Conservation (phyloP, 2,113 vertebrate genomes). For the Calyptomena viridis region DNA sequence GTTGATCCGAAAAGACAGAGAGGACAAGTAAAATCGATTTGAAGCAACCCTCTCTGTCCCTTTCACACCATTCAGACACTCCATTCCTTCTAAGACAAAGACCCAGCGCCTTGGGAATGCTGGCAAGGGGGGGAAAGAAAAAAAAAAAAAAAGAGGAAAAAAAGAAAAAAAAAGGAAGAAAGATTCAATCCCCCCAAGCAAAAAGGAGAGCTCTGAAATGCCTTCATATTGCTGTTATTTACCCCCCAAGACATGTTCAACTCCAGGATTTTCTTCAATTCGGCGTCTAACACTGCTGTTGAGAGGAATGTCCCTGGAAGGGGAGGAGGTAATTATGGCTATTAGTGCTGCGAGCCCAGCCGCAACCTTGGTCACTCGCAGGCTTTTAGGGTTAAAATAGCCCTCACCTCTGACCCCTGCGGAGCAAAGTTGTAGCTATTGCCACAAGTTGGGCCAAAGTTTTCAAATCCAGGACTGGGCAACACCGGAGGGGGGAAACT, state of each 20-base stretch:
- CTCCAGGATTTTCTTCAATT: slow-evolving; percentile 14
- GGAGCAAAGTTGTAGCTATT: slow-evolving; percentile 61
- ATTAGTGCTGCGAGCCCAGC: slow-evolving; percentile 28
- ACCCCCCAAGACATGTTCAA: slow-evolving; percentile 28
- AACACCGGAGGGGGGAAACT: slow-evolving; percentile 22
- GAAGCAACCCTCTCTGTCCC: slow-evolving; percentile 86
- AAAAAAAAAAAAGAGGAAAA: not conserved
- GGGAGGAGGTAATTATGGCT: slow-evolving; percentile 43
- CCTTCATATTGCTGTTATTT: slow-evolving; percentile 69
- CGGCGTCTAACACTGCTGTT: slow-evolving; percentile 17
- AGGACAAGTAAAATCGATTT: slow-evolving; percentile 88
- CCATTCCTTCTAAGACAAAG: slow-evolving; percentile 85
- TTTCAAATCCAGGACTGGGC: slow-evolving; percentile 64
- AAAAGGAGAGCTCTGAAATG: slow-evolving; percentile 60
- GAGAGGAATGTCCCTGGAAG: slow-evolving; percentile 42
- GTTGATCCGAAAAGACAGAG: slow-evolving; percentile 88
- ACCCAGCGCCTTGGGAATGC: slow-evolving; percentile 80
- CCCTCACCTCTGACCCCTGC: slow-evolving; percentile 79
- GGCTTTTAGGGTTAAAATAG: slow-evolving; percentile 75
- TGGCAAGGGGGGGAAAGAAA: slow-evolving; percentile 8
- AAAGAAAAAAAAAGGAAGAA: not conserved
- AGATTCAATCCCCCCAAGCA: slow-evolving; percentile 59
- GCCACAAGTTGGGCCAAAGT: slow-evolving; percentile 72
- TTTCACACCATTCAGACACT: slow-evolving; percentile 85
- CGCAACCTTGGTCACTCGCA: slow-evolving; percentile 55